Base-by-base conservation (phyloP, 2,888 invertebrate species). In the Chaetoderma sp. region DNA sequence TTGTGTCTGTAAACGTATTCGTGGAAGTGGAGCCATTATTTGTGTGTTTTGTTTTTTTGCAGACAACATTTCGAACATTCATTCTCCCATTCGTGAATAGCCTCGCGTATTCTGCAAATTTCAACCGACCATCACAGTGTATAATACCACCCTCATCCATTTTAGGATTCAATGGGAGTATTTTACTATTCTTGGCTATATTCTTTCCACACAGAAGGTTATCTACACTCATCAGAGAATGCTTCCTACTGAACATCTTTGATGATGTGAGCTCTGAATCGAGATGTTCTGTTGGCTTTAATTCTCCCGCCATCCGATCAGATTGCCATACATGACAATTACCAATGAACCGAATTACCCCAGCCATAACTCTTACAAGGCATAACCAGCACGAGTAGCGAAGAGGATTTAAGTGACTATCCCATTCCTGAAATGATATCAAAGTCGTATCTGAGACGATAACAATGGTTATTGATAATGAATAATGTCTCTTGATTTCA, bases 11-110 rank as follows among this genome's bases (percentile, higher is more conserved):
- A 58, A 16, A 25, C 58, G 16, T 4, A 45, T 28, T 32, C 50
- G 33, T 39, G 68, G 71, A 5, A 65, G 50, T 32, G 61, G 61
- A 27, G 61, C 61, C 61, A 61, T 61, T 18, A 58, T 16, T 42
- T 61, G 4, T 23, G 33, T 4, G 30, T 25, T 60, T 30, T 32
- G 13, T 32, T 42, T 18, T 60, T 60, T 18, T 39, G 60, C 4
- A 23, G 28, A 18, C n/a, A 13, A 28, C 61, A 61, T 10, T 16
- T 21, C 2, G 10, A n/a, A 33, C 61, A 61, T 18, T 32, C 60
- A 18, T 3, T 30, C 27, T 61, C 59, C n/a, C 30, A 28, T 28
- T 21, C 59, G 4, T 42, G 27, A 30, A 61, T 18, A 4, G 18
- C 33, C 23, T 36, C 59, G 5, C 61, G 25, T 36, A 49, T 5